Evolutionary conservation across 2,113 vertebrate species (phyloP).

Genomic region (Ascaphus truei): DNA sequence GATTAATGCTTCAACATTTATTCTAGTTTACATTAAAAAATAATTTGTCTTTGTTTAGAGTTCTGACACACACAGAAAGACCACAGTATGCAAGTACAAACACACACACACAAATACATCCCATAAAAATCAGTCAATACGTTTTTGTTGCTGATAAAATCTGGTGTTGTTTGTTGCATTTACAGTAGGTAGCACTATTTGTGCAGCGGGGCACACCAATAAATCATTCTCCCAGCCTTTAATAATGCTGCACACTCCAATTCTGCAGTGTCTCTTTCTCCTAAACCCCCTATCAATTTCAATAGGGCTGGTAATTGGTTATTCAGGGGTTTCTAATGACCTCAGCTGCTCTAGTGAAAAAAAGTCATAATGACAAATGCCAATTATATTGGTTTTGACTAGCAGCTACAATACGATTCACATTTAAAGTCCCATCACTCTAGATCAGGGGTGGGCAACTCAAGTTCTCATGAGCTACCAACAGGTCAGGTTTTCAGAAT

Average conservation of each 20-base stretch:
- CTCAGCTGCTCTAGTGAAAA: constrained; percentile 31
- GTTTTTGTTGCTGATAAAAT: no score
- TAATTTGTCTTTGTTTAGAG: no score
- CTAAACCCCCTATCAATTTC: constrained; percentile 27
- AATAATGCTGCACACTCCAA: neutral
- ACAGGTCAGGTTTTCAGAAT: no score
- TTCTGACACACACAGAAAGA: neutral
- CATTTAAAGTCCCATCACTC: no score
- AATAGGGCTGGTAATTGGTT: constrained; percentile 8
- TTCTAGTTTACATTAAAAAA: no score
- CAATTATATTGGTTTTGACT: constrained; percentile 27
- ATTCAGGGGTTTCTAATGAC: constrained; percentile 26
- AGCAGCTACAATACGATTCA: neutral
- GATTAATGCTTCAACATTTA: no score
- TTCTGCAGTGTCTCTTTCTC: constrained; percentile 2
- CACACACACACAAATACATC: neutral
- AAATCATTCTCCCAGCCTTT: neutral
- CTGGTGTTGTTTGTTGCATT: neutral
- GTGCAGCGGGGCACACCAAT: neutral
- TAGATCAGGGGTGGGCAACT: no score
- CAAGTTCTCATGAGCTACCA: no score
- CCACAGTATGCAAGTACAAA: neutral
- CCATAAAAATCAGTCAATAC: no score
- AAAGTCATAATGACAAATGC: constrained; percentile 29
- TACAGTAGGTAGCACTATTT: neutral